Conservation (phyloP, 2,888 invertebrate species). For the Leuctra nigra region DNA sequence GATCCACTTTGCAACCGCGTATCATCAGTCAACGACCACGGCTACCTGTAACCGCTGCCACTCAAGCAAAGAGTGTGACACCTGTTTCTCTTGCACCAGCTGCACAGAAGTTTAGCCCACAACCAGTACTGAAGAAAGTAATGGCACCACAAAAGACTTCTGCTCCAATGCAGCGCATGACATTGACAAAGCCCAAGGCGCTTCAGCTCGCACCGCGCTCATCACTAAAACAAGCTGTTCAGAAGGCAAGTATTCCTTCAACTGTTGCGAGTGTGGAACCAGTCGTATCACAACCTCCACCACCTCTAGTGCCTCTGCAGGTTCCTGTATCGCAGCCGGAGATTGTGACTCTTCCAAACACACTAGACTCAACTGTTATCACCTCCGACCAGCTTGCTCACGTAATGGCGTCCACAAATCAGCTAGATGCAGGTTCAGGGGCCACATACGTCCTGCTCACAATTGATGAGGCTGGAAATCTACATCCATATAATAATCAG, state of each 20-base stretch:
- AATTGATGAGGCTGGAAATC: constrained; percentile 61
- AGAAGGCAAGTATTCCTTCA: background rate
- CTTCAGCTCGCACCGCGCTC: background rate
- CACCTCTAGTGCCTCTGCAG: constrained; percentile 31
- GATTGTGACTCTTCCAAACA: background rate
- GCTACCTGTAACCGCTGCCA: background rate
- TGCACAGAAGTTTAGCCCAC: constrained; percentile 1
- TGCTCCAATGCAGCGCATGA: background rate
- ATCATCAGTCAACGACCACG: constrained; percentile 21
- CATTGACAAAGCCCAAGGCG: background rate
- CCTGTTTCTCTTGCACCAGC: background rate
- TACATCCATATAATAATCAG: constrained; percentile 46
- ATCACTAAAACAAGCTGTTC: background rate
- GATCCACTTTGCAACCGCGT: constrained; percentile 13
- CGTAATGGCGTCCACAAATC: constrained; percentile 28
- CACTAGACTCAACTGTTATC: background rate
- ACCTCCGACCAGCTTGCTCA: constrained; percentile 28
- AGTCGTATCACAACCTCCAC: constrained; percentile 28
- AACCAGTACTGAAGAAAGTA: background rate
- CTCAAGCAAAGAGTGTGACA: background rate
- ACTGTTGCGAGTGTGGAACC: background rate
- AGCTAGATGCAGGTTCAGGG: constrained; percentile 40
- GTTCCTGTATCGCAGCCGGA: constrained; percentile 25
- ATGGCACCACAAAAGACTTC: background rate
- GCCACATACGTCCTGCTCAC: constrained; percentile 66